Percentiles rank a stretch among this genome's conserved stretches.
phyloP scores from a whole-genome alignment of 2,797 vertebrate genomes.

The Florisuga fusca region DNA sequence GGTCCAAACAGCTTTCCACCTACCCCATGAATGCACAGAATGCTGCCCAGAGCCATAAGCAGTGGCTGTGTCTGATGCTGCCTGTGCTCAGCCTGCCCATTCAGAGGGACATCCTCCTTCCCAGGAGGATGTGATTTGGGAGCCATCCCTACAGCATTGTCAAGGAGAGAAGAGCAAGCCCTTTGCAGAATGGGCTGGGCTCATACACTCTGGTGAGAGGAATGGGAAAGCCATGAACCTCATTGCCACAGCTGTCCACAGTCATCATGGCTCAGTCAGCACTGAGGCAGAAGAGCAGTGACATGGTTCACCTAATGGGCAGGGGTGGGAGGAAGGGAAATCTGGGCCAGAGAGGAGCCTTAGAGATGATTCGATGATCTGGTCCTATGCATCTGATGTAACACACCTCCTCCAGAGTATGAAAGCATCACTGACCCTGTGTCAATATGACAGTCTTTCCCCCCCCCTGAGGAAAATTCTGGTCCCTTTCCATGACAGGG shows the following conservation, averaged over 20 bases:
- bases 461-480: not conserved
- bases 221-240: not conserved
- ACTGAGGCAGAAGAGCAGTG: accelerated
- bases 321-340: not conserved
- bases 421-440: not conserved
- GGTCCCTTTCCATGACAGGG: not conserved
- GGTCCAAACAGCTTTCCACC: no score
- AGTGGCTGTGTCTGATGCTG: no score
- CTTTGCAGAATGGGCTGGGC: not conserved
- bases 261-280: not conserved
- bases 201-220: no score
- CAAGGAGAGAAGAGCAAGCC: not conserved
- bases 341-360: not conserved
- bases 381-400: not conserved
- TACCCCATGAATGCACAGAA: no score
- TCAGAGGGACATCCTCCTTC: no score
- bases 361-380: not conserved
- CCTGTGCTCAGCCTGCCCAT: no score
- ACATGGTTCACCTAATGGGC: not conserved
- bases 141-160: accelerated
- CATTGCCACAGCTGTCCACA: not conserved
- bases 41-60: no score
- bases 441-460: not conserved
- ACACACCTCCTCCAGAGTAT: not conserved
- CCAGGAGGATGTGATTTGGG: not conserved